Conservation (phyloP, 2,113 vertebrate genomes). For the Alethe diademata region DNA sequence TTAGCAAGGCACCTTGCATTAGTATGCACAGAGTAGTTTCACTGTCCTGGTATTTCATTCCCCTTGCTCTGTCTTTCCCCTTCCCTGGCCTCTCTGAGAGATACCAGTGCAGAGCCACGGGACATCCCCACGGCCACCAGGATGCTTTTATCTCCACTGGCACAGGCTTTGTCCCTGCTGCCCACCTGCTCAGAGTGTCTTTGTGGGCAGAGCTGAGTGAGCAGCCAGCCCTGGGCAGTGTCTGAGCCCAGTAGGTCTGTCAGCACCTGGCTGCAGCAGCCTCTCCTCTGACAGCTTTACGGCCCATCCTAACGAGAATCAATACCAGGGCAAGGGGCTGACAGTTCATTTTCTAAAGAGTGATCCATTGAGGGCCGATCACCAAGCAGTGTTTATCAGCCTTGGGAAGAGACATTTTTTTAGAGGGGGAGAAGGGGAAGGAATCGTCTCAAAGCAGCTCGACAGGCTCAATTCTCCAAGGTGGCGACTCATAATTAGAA, state of each 20-base stretch:
- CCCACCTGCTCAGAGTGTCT: background rate
- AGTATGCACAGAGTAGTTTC: background rate
- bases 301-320: conserved; percentile 79
- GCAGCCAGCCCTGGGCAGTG: conserved; percentile 1
- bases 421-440: conserved; percentile 50
- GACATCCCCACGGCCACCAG: background rate
- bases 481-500: conserved; percentile 77
- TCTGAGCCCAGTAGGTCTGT: conserved; percentile 47
- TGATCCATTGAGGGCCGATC: conserved; percentile 82
- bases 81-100: background rate
- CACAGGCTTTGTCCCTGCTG: background rate
- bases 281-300: conserved; percentile 79
- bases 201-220: conserved; percentile 1
- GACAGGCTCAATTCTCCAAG: conserved; percentile 74
- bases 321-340: conserved; percentile 79
- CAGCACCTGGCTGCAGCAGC: conserved; percentile 75
- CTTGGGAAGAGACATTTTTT: conserved; percentile 71
- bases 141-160: background rate
- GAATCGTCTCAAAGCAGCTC: conserved; percentile 66
- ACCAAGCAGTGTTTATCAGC: conserved; percentile 77
- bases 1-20: background rate
- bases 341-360: conserved; percentile 86
- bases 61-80: background rate
- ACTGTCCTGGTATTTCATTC: background rate
- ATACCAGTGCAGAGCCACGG: background rate